A percentile compares a stretch with the other conserved stretches of the same genome.
Evolutionary conservation across 1,140 invertebrate species (phyloP).

Genomic region (Trichonephila inaurata): DNA sequence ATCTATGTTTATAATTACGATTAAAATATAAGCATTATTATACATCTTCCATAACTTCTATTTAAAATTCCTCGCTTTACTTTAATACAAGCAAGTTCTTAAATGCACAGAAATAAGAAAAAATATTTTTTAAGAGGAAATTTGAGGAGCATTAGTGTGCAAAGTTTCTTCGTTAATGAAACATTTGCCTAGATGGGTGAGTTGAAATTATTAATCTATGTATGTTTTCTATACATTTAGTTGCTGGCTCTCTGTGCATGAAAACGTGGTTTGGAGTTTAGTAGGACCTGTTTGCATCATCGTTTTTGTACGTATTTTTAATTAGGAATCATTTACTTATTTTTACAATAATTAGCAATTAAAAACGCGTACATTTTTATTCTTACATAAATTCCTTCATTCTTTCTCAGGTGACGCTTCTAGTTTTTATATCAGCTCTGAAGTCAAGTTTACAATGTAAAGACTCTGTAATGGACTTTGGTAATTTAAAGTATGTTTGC

Average conservation of each 20-base stretch:
- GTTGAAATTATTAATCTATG: background rate
- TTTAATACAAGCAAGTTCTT: too few species aligned
- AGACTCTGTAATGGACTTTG: slow-evolving; percentile 93
- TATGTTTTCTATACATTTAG: slow-evolving; percentile 82
- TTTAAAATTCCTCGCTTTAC: too few species aligned
- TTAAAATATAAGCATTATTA: too few species aligned
- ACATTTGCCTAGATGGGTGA: too few species aligned
- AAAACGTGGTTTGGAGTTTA: slow-evolving; percentile 94
- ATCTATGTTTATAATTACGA: too few species aligned
- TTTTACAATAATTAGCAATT: too few species aligned
- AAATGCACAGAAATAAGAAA: too few species aligned
- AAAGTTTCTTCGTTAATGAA: too few species aligned
- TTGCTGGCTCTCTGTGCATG: slow-evolving; percentile 96
- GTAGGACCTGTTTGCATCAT: slow-evolving; percentile 91
- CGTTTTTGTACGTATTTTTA: slow-evolving; percentile 85
- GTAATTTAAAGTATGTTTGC: slow-evolving; percentile 87
- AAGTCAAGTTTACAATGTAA: slow-evolving; percentile 91
- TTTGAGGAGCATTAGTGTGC: too few species aligned
- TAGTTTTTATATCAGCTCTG: slow-evolving; percentile 52
- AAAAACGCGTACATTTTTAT: too few species aligned
- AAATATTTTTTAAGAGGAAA: too few species aligned
- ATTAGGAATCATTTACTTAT: slow-evolving; percentile 8
- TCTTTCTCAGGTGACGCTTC: slow-evolving; percentile 27
- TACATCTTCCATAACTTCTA: too few species aligned
- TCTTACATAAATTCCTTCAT: background rate